Conservation (phyloP, 1,140 invertebrate genomes). For the Nephila pilipes region DNA sequence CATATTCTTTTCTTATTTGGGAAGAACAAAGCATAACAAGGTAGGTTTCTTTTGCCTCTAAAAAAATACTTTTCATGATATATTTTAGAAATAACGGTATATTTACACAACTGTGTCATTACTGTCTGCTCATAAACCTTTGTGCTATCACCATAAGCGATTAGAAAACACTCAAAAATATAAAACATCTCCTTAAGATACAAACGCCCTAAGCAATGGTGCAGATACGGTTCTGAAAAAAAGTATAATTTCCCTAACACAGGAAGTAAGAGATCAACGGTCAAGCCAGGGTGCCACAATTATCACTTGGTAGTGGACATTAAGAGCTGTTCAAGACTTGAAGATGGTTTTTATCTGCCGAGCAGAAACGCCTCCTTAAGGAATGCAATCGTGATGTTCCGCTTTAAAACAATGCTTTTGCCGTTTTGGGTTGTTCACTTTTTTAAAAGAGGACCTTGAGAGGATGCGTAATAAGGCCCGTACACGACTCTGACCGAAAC, state of each 20-base stretch:
- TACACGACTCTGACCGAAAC: slow-evolving; percentile 18
- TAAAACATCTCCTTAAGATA: not conserved
- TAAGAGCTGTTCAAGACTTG: not conserved
- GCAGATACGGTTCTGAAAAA: not conserved
- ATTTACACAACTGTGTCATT: not conserved
- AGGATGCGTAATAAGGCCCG: not conserved
- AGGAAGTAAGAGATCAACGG: slow-evolving; percentile 69
- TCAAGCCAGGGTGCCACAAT: slow-evolving; percentile 71
- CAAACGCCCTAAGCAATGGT: not conserved
- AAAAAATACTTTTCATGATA: no score
- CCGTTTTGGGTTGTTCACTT: not conserved
- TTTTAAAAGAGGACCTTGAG: not conserved
- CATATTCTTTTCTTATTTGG: no score
- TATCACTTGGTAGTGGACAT: slow-evolving; percentile 47
- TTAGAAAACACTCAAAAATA: not conserved
- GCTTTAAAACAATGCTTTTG: slow-evolving; percentile 52
- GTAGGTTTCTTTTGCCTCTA: no score
- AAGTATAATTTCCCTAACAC: slow-evolving; percentile 34
- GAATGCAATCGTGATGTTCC: slow-evolving; percentile 27
- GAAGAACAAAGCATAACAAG: no score
- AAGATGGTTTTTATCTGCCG: slow-evolving; percentile 27
- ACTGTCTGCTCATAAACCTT: not conserved
- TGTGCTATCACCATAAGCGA: not conserved
- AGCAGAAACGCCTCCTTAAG: not conserved
- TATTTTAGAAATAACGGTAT: no score